Base-by-base conservation (phyloP, 2,113 vertebrate species). In the Mohoua ochrocephala region DNA sequence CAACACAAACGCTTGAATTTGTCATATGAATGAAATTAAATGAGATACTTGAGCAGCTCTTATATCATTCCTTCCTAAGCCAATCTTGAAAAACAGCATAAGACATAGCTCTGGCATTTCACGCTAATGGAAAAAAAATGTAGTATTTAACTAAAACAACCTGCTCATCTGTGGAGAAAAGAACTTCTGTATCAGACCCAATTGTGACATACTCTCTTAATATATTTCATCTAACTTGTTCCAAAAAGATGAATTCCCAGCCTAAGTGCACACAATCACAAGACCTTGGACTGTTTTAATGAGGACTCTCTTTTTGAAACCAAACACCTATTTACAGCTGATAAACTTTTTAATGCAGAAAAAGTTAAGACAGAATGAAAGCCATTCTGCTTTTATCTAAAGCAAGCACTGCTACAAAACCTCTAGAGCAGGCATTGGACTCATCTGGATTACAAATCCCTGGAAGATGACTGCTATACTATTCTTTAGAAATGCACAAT, bases 41-140 rank as follows among this genome's bases (percentile, higher is more conserved):
- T 3, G 3, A 88, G 56, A 84, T 60, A 68, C 24, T 84, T 60
- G 20, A 94, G 86, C 37, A 77, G 44, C 21, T 53, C 56, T 92
- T 56, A 3, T 37, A 84, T 92, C 79, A 90, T 86, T 90, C 53
- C 92, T 96, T 96, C 92, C 96, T 67, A 92, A 94, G 41, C 41
- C 50, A 75, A 7, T 33, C 80, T 31, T 84, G 68, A 89, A 92
- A 95, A 92, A 68, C 60, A 96, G 76, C 35, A 4, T 79, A 93
- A 89, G 74, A 82, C 78, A 95, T 17, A 85, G 35, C 47, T 95
- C 70, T 95, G 93, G 94, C 60, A 96, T 95, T 92, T 91, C 86
- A 84, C 0, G 5, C 37, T 91, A 95, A 89, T 70, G 84, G 86
- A 65, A 95, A 92, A 94, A 94, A 92, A 93, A 60, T 42, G 75